phyloP scores from a whole-genome alignment of 2,797 vertebrate species.

The Antennarius maculatus region DNA sequence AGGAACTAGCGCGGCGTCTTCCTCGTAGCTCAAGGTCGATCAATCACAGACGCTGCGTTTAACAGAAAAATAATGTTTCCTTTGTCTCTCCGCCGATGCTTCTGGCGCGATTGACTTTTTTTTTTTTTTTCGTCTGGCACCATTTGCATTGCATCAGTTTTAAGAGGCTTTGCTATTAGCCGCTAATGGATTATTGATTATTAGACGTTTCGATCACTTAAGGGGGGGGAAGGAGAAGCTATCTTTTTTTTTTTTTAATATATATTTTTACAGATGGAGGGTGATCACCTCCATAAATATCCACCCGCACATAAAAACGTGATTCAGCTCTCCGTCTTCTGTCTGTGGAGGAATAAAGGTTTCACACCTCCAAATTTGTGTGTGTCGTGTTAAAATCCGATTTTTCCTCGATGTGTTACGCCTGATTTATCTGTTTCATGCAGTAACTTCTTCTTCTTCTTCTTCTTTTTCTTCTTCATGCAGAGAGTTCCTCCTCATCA shows the following conservation, averaged over 20 bases:
- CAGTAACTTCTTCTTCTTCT: slow-evolving; percentile 5
- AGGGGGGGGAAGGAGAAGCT: neutral
- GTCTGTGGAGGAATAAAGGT: neutral
- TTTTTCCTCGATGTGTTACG: slow-evolving; percentile 9
- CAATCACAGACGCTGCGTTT: too few species aligned
- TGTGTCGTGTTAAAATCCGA: slow-evolving; percentile 7
- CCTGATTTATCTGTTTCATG: neutral
- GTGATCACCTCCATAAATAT: slow-evolving; percentile 11
- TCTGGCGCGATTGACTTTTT: neutral
- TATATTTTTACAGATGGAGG: neutral
- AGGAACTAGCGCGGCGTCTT: slow-evolving; percentile 1
- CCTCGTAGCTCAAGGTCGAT: too few species aligned
- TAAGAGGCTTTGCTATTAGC: slow-evolving; percentile 13
- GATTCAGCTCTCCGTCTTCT: slow-evolving; percentile 9
- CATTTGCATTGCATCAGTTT: slow-evolving; percentile 12
- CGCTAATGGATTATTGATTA: slow-evolving; percentile 43
- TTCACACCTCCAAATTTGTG: slow-evolving; percentile 22
- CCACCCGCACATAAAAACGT: slow-evolving; percentile 10
- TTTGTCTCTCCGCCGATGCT: slow-evolving; percentile 29
- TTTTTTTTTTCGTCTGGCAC: too few species aligned
- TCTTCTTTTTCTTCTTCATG: slow-evolving; percentile 7
- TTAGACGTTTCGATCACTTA: slow-evolving; percentile 30
- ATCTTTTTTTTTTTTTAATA: neutral
- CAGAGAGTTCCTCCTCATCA: slow-evolving; percentile 93
- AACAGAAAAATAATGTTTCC: slow-evolving; percentile 10